A percentile compares a stretch with the other conserved stretches of the same genome.
Conservation (phyloP, 2,113 vertebrate species). For the Tychaedon coryphoeus region DNA sequence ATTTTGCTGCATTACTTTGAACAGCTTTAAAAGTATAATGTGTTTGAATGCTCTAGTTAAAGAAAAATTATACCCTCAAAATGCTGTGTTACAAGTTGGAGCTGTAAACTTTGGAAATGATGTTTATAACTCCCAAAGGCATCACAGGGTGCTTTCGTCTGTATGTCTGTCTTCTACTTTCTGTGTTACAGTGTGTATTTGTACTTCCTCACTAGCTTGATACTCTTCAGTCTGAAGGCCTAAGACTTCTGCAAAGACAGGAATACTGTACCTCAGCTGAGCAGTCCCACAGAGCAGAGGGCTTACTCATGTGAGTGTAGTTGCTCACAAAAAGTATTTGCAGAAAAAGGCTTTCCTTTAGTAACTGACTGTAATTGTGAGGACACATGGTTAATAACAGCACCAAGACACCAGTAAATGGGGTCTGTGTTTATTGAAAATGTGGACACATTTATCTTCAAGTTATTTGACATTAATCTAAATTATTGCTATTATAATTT, state of each 20-base stretch:
- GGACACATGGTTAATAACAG: constrained; percentile 39
- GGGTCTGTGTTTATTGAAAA: constrained; percentile 3
- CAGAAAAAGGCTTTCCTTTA: constrained; percentile 14
- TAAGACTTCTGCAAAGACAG: not conserved
- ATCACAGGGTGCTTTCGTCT: not conserved
- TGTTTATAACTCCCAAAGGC: not conserved
- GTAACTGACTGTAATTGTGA: not conserved
- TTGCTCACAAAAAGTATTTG: not conserved
- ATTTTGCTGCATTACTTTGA: constrained; percentile 30
- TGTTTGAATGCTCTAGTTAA: constrained; percentile 21
- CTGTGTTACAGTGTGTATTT: not conserved
- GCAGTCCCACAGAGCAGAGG: not conserved
- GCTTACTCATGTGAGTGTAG: not conserved
- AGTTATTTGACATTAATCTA: constrained; percentile 63
- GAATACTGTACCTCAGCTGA: not conserved
- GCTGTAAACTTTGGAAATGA: not conserved
- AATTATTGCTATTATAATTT: constrained; percentile 70
- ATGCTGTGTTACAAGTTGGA: constrained; percentile 19
- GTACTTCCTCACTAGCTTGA: constrained; percentile 2
- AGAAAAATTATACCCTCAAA: constrained; percentile 2
- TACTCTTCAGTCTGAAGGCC: not conserved
- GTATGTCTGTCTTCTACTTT: not conserved
- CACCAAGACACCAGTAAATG: not conserved
- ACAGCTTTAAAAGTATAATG: constrained; percentile 32
- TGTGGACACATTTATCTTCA: constrained; percentile 49